Evolutionary conservation across 2,888 invertebrate species (phyloP).

Genomic region (Pteria penguin): DNA sequence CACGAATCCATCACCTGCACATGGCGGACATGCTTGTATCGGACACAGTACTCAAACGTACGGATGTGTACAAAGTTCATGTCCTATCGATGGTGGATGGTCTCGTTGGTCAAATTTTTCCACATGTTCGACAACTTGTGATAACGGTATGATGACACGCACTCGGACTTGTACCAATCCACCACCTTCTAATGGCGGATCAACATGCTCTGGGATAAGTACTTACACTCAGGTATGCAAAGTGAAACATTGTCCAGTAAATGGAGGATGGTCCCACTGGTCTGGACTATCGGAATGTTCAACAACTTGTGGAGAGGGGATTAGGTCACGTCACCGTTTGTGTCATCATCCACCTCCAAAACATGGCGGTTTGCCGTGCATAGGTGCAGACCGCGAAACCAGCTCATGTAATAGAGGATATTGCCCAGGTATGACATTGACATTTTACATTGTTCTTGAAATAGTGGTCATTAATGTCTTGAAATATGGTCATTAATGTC

Average conservation of each 20-base stretch:
- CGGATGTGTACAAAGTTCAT: background rate
- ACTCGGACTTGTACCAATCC: background rate
- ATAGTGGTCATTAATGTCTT: no score
- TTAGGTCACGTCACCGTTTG: background rate
- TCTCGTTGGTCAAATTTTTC: background rate
- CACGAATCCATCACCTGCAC: background rate
- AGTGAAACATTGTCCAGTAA: background rate
- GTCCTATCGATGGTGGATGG: background rate
- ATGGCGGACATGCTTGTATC: background rate
- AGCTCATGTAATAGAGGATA: background rate
- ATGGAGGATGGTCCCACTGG: background rate
- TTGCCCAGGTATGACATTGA: no score
- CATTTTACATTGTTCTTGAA: no score
- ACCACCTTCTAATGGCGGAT: background rate
- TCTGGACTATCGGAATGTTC: background rate
- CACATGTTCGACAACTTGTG: background rate
- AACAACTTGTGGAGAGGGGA: background rate
- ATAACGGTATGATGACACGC: background rate
- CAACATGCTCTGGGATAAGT: background rate
- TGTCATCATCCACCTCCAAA: background rate
- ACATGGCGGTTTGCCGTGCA: background rate
- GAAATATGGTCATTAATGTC: no score
- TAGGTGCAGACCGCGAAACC: background rate
- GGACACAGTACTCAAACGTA: background rate
- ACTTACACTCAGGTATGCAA: background rate